phyloP scores from a whole-genome alignment of 2,797 vertebrate genomes.

The Uromys caudimaculatus region DNA sequence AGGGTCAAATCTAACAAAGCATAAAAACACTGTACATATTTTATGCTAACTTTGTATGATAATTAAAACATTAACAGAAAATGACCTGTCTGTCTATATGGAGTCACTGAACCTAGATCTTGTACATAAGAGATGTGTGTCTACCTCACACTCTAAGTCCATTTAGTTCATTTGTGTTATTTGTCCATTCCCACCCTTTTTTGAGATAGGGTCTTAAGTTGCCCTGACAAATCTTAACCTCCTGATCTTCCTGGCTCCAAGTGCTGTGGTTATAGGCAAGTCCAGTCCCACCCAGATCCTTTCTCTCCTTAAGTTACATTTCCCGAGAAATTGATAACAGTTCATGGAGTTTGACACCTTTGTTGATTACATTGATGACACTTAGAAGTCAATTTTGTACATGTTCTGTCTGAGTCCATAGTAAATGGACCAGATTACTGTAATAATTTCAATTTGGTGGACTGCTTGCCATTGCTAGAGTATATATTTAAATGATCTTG shows the following conservation, averaged over 20 bases:
- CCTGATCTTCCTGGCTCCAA: neutral
- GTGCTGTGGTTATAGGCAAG: neutral
- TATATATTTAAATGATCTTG: slow-evolving; percentile 40
- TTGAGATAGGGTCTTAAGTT: neutral
- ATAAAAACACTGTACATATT: neutral
- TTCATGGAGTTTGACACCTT: neutral
- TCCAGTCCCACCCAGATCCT: neutral
- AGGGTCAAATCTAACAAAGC: neutral
- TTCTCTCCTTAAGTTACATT: slow-evolving; percentile 29
- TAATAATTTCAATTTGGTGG: slow-evolving; percentile 26
- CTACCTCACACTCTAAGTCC: neutral
- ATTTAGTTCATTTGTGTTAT: slow-evolving; percentile 8
- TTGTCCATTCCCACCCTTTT: neutral
- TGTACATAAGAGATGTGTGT: neutral
- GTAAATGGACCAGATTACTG: slow-evolving; percentile 40
- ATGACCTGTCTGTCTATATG: neutral
- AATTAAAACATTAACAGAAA: neutral
- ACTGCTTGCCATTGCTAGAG: neutral
- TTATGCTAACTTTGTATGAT: neutral
- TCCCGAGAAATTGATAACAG: slow-evolving; percentile 23
- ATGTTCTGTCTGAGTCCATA: neutral
- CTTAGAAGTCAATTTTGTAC: slow-evolving; percentile 53
- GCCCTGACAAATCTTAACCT: neutral
- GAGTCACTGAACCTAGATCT: neutral
- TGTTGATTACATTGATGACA: slow-evolving; percentile 51